Evolutionary conservation across 2,888 invertebrate genomes (phyloP), one percentile per base, ranked within the genome.

Genomic region (Perdita meconis): DNA sequence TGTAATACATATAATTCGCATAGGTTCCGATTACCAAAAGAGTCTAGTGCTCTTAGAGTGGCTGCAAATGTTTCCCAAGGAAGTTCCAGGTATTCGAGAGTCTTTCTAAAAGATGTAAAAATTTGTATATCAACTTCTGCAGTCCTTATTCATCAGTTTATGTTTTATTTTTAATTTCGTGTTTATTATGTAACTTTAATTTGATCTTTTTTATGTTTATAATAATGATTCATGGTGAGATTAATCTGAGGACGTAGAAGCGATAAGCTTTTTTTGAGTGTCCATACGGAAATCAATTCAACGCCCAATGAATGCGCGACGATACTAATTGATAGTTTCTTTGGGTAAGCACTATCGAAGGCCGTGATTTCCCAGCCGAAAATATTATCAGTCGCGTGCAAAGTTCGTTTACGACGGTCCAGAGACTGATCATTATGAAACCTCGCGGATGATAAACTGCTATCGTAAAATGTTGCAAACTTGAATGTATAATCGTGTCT

Each of bases 331-430:
- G 12, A 44, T 16, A 10, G 26, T 73, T 64, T 71, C 65, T 44
- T 16, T 38, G 30, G 22, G 22, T n/a, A 22, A 16, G 36, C 42
- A 59, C 38, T 75, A 75, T 78, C 79, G 77, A 73, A 72, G 83
- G 72, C 77, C 79, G 53, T 51, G 73, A 74, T 73, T 71, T 63
- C 73, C 69, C 65, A 16, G 56, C 53, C 53, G 47, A 50, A 68
- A 47, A 36, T 60, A 69, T 72, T 81, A 81, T 69, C 83, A 59
- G 44, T 67, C 42, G 26, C 65, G 82, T 59, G n/a, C 73, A 74
- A 78, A 82, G 72, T 80, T 72, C 66, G 61, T 42, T 34, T 44
- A n/a, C 38, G 50, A 51, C 57, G 53, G 26, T 47, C 12, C 44
- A 40, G 47, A 56, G 22, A 36, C 34, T 38, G 59, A 55, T 72